Conservation (phyloP, 2,797 vertebrate species). For the Peromyscus aztecus region DNA sequence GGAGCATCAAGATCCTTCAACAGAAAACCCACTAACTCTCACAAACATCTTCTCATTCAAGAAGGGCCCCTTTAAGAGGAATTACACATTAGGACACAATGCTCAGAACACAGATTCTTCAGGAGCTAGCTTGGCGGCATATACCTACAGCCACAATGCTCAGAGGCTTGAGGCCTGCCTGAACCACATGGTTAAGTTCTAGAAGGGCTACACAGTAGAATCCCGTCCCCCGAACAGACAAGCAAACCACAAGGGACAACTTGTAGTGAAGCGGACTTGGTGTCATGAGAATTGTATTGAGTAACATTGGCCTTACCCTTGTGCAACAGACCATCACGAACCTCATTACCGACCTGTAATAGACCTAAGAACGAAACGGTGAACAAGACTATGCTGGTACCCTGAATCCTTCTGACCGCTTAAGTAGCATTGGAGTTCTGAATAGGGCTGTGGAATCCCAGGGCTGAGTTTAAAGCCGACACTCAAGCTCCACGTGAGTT, state of each 20-base stretch:
- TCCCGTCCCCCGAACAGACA: no score
- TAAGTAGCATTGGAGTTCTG: not conserved
- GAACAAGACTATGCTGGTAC: slow-evolving; percentile 1
- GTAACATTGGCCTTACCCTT: slow-evolving; percentile 13
- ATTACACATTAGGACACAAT: not conserved
- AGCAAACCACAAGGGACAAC: not conserved
- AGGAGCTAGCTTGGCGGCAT: not conserved
- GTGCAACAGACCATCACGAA: slow-evolving; percentile 71
- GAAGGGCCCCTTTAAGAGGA: not conserved
- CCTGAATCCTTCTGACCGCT: not conserved
- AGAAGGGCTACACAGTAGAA: not conserved
- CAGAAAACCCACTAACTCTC: not conserved
- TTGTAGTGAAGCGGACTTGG: not conserved
- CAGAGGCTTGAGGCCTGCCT: not conserved
- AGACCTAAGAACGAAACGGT: not conserved
- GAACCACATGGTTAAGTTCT: not conserved
- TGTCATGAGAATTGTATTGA: not conserved
- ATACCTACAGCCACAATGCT: not conserved
- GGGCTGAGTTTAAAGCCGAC: not conserved
- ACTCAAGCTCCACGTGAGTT: not conserved
- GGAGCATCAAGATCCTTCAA: not conserved
- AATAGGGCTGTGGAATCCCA: not conserved
- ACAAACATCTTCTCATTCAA: not conserved
- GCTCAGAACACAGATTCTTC: not conserved
- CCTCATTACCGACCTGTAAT: not conserved